These are phyloP conservation scores for Noctua janthina DNA, from an alignment of 2,888 invertebrate genomes.

Conservation along the genomic window DNA sequence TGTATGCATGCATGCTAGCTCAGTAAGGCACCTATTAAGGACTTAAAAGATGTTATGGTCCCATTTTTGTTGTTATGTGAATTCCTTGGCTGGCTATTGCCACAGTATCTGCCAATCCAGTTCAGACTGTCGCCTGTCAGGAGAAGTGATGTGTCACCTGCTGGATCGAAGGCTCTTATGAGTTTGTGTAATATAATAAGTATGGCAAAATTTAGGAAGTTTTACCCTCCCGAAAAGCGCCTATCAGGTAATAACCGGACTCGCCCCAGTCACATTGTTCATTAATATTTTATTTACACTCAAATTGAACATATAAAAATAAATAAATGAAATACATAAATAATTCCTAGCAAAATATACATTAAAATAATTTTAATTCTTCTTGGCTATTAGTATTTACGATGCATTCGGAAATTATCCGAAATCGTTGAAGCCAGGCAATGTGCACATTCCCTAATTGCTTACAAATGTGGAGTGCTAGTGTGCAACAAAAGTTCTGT, in stretches of 20 bases:
- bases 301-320: not conserved
- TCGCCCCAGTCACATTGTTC: not conserved
- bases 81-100: not conserved
- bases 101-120: not conserved
- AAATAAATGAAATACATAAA: not conserved
- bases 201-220: not conserved
- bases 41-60: not conserved
- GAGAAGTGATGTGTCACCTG: not conserved
- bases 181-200: not conserved
- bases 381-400: not conserved
- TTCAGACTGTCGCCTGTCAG: not conserved
- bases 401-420: not conserved
- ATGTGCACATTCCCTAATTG: slow-evolving; percentile 50
- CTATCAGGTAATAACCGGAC: not conserved
- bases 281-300: not conserved
- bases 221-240: not conserved
- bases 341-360: not conserved
- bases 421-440: not conserved
- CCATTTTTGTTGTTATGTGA: not conserved
- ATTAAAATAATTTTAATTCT: not conserved
- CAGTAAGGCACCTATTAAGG: not conserved
- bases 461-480: slow-evolving; percentile 51
- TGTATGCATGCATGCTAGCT: not conserved
- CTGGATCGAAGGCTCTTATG: not conserved
- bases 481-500: slow-evolving; percentile 62